These are phyloP conservation scores for Microhierax caerulescens DNA, from an alignment of 2,797 vertebrate genomes.

Conservation along the genomic window DNA sequence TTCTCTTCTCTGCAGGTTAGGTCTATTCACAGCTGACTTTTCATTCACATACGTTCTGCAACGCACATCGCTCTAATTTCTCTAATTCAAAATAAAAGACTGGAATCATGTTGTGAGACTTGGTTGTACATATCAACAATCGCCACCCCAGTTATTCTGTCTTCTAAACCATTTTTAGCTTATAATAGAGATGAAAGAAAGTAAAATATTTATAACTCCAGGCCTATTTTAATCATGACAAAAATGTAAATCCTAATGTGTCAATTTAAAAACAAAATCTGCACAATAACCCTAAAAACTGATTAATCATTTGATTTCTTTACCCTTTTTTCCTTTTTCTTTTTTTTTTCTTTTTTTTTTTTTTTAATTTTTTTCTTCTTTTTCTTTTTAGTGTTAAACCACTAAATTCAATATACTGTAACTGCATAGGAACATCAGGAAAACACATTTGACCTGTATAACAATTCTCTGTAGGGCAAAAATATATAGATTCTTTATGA, in stretches of 20 bases:
- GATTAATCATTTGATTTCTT: slow-evolving; percentile 58
- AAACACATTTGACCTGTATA: slow-evolving; percentile 79
- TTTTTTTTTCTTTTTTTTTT: not conserved
- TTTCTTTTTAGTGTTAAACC: slow-evolving; percentile 72
- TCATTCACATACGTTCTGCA: slow-evolving; percentile 33
- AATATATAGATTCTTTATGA: slow-evolving; percentile 83
- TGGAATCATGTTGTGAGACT: slow-evolving; percentile 10
- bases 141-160: not conserved
- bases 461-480: slow-evolving; percentile 83
- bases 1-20: slow-evolving; percentile 31
- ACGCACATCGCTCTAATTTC: slow-evolving; percentile 28
- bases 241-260: slow-evolving; percentile 51
- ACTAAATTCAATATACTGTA: slow-evolving; percentile 75
- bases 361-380: not conserved
- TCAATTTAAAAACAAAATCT: slow-evolving; percentile 66
- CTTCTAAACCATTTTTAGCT: slow-evolving; percentile 55
- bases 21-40: slow-evolving; percentile 33
- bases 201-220: slow-evolving; percentile 41
- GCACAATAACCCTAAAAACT: slow-evolving; percentile 63
- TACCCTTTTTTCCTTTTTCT: slow-evolving; percentile 39
- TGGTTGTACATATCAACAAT: not conserved
- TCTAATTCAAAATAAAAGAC: slow-evolving; percentile 41
- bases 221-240: slow-evolving; percentile 54
- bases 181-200: slow-evolving; percentile 29
- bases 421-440: slow-evolving; percentile 81